Evolutionary conservation across 2,797 vertebrate genomes (phyloP).

Genomic region (Thunnus albacares): DNA sequence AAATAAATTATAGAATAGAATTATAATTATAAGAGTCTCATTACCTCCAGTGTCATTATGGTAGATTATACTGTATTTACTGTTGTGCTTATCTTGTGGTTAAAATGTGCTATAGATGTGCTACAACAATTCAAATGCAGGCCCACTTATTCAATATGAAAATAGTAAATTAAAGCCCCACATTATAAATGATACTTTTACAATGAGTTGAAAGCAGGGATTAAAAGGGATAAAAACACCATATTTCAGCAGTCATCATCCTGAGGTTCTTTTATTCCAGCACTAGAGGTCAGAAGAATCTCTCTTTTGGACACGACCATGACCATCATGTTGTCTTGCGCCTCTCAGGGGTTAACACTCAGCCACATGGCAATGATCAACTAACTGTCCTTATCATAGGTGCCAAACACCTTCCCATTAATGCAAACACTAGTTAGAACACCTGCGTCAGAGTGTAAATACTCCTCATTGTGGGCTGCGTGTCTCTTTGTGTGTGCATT

Average conservation of each 20-base stretch:
- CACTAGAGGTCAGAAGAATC: slow-evolving; percentile 65
- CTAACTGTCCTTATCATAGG: slow-evolving; percentile 84
- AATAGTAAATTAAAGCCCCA: background rate
- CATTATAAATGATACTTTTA: background rate
- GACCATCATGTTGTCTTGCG: background rate
- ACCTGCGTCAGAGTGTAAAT: slow-evolving; percentile 88
- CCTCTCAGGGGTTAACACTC: slow-evolving; percentile 62
- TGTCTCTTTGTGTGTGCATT: slow-evolving; percentile 21
- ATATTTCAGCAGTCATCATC: background rate
- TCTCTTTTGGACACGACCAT: background rate
- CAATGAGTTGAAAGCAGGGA: background rate
- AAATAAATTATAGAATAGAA: too few relatives aligned
- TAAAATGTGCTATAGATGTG: background rate
- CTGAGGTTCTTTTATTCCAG: background rate
- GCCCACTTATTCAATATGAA: background rate
- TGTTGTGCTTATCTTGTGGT: slow-evolving; percentile 4
- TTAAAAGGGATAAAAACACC: background rate
- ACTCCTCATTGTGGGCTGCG: slow-evolving; percentile 45
- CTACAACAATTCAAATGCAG: background rate
- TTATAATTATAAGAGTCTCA: background rate
- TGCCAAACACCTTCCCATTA: slow-evolving; percentile 83
- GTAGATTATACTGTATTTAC: background rate
- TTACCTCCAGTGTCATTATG: too few relatives aligned
- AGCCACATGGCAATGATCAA: slow-evolving; percentile 66
- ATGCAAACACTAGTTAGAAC: slow-evolving; percentile 78